Evolutionary conservation across 2,113 vertebrate genomes (phyloP).

Genomic region (Spermophilus dauricus): DNA sequence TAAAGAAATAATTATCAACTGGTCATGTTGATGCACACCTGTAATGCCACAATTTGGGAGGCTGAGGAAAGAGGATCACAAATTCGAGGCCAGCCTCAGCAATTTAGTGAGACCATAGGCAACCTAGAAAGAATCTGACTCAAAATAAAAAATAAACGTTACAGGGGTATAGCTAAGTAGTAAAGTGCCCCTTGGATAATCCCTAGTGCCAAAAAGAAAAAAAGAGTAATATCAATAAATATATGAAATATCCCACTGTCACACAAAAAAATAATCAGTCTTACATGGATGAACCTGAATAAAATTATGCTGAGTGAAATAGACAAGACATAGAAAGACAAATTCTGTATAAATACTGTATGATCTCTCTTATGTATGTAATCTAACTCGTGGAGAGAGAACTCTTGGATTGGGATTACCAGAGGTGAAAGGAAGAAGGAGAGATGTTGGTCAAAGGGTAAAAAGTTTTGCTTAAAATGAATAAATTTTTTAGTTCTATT

Average conservation of each 20-base stretch:
- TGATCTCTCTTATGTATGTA: background rate
- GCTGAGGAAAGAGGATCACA: too few relatives aligned
- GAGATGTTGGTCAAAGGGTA: background rate
- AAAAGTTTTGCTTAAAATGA: background rate
- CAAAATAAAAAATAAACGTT: too few relatives aligned
- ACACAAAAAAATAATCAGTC: background rate
- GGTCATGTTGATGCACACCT: too few relatives aligned
- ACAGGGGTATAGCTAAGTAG: too few relatives aligned
- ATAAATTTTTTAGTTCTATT: background rate
- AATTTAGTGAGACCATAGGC: too few relatives aligned
- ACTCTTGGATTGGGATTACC: background rate
- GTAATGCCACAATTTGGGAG: too few relatives aligned
- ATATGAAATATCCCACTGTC: background rate
- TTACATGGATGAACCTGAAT: background rate
- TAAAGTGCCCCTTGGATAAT: too few relatives aligned
- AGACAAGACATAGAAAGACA: background rate
- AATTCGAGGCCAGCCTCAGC: too few relatives aligned
- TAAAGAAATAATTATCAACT: background rate
- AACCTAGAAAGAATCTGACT: too few relatives aligned
- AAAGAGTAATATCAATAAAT: background rate
- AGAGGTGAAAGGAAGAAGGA: too few relatives aligned
- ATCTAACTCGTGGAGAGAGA: background rate
- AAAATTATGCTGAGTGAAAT: background rate
- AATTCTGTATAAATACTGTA: background rate
- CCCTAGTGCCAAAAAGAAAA: background rate